Conservation (phyloP, 2,113 vertebrate species). For the Onychostruthus taczanowskii region DNA sequence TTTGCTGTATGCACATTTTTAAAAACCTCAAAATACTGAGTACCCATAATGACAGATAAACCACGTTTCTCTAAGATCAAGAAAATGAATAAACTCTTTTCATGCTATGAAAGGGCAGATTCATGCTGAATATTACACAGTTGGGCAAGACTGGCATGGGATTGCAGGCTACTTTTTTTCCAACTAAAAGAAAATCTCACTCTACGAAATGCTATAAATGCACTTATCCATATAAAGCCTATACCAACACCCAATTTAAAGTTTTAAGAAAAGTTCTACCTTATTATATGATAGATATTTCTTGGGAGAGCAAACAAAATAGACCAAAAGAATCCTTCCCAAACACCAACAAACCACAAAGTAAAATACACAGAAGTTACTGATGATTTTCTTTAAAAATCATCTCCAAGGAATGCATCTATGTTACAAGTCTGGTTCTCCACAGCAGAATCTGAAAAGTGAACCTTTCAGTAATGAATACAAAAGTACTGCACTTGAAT, state of each 20-base stretch:
- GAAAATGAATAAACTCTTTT: background rate
- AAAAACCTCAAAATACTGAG: background rate
- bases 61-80: background rate
- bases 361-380: background rate
- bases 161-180: background rate
- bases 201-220: background rate
- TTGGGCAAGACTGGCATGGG: fast-evolving
- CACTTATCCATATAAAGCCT: background rate
- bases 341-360: background rate
- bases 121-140: background rate
- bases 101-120: background rate
- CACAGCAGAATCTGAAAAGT: background rate
- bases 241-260: background rate
- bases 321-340: background rate
- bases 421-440: background rate
- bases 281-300: background rate
- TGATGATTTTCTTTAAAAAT: background rate
- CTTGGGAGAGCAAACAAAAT: background rate
- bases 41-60: background rate
- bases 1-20: background rate
- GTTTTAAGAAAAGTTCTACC: background rate
- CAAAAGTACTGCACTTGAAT: background rate
- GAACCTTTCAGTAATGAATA: background rate
- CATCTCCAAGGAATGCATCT: background rate
- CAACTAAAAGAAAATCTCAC: background rate